These are phyloP conservation scores for Erythrolamprus reginae DNA, from an alignment of 2,113 vertebrate genomes.

Conservation along the genomic window DNA sequence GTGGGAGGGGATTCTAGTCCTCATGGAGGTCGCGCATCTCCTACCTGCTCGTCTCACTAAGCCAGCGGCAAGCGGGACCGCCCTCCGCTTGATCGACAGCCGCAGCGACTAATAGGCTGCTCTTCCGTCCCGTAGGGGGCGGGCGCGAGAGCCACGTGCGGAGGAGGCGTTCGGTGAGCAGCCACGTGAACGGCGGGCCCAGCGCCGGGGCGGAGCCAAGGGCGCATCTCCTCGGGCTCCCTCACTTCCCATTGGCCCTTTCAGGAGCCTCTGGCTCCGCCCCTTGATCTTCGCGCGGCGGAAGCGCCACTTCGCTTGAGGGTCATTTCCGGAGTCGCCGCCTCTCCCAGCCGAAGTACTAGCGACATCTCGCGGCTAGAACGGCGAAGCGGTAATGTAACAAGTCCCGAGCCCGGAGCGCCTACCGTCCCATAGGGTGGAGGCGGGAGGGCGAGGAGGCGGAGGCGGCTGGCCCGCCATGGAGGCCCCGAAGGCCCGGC, in stretches of 20 bases:
- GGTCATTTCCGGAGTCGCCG: not conserved
- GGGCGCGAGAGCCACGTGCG: not conserved
- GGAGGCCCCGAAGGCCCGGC: not conserved
- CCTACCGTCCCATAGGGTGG: not conserved
- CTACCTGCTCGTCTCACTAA: not conserved
- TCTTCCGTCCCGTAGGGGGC: constrained; percentile 6
- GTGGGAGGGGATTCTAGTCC: not conserved
- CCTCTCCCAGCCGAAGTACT: not conserved
- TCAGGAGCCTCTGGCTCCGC: not conserved
- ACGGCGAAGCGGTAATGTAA: not conserved
- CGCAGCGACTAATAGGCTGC: constrained; percentile 50
- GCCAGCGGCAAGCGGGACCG: not conserved
- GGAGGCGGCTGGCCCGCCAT: too few species aligned
- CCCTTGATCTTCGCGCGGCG: too few species aligned
- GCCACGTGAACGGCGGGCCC: constrained; percentile 19
- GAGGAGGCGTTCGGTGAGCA: constrained; percentile 42
- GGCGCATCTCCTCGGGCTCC: not conserved
- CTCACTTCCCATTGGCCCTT: not conserved
- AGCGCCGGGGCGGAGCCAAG: not conserved
- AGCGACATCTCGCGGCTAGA: not conserved
- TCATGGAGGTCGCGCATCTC: not conserved
- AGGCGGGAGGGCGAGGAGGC: not conserved
- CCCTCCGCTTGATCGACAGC: constrained; percentile 30
- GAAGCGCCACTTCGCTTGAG: not conserved
- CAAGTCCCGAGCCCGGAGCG: not conserved